Evolutionary conservation across 2,888 invertebrate genomes (phyloP), one percentile per base, ranked within the genome.

Genomic region (Oscheius sp.): DNA sequence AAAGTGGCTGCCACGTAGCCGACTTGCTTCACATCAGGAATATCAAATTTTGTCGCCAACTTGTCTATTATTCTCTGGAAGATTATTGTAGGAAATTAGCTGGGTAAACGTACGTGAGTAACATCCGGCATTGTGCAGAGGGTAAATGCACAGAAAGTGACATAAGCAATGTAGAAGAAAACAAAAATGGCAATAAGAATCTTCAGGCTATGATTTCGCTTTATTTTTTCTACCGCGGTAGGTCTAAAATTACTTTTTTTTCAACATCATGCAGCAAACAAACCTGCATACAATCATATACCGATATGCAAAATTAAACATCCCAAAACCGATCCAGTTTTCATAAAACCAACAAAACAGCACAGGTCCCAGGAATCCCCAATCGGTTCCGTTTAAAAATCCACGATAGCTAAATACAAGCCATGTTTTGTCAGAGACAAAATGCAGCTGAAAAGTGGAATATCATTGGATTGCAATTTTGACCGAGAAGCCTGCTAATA

Each of bases 251-350:
- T n/a, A 59, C 18, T 12, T 18, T 18, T 2, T 41, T 7, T 41
- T 1, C 1, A 13, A 18, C n/a, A 35, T 6, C 35, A 35, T 35
- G 35, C 3, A 5, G 2, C n/a, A n/a, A 16, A n/a, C n/a, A n/a
- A 18, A 63, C 63, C 43, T 63, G 63, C 63, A 63, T 18, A 63
- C 63, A 23, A 63, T 45, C 2, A 46, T 46, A 12, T 63, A 63
- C 21, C 63, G 45, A 25, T 63, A 63, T 12, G 45, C 25, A 23
- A 63, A 63, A 21, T 63, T 41, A 23, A 43, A 23, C 2, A 63
- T 45, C 1, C 23, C 43, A 9, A 63, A 45, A 7, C 18, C 63
- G 46, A 63, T 45, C 63, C 63, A 63, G 12, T 18, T 27, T 2
- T 63, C 63, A 21, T 63, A 63, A 45, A 63, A 45, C 18, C 18